phyloP scores from a whole-genome alignment of 2,113 vertebrate species.

The Collichthys lucidus region DNA sequence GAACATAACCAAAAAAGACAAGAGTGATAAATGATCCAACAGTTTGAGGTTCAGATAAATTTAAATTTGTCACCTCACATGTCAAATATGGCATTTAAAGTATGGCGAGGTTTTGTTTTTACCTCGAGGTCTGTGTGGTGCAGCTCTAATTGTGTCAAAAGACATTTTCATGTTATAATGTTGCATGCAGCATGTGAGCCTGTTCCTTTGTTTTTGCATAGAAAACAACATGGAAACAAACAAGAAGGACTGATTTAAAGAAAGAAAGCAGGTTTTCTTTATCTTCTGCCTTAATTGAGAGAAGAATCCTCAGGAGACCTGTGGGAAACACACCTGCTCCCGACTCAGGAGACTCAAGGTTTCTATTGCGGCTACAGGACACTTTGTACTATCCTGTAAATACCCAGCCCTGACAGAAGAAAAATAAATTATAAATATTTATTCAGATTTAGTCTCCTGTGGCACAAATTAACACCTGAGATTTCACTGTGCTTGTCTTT shows the following conservation, averaged over 20 bases:
- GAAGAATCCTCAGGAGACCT: conserved; percentile 11
- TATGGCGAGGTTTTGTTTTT: not conserved
- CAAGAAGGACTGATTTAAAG: not conserved
- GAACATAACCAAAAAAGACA: not conserved
- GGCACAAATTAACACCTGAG: conserved; percentile 41
- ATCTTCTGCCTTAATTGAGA: conserved; percentile 54
- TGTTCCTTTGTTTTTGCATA: not conserved
- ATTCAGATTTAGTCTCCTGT: conserved; percentile 41
- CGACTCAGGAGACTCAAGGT: conserved; percentile 25
- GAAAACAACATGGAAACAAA: conserved; percentile 3
- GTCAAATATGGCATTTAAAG: conserved; percentile 1
- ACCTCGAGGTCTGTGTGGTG: not conserved
- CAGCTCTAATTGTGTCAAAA: not conserved
- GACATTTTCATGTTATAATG: too few species aligned
- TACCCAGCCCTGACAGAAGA: conserved; percentile 8
- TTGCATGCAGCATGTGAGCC: not conserved
- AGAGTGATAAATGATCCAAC: not conserved
- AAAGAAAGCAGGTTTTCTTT: not conserved
- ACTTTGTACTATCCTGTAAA: conserved; percentile 18
- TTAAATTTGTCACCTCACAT: not conserved
- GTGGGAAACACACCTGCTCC: conserved; percentile 45
- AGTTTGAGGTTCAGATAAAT: not conserved
- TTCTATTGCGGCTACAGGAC: conserved; percentile 32
- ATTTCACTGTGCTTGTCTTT: conserved; percentile 23
- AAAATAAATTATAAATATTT: conserved; percentile 46